phyloP scores from a whole-genome alignment of 2,113 vertebrate genomes.

The Equus quagga region DNA sequence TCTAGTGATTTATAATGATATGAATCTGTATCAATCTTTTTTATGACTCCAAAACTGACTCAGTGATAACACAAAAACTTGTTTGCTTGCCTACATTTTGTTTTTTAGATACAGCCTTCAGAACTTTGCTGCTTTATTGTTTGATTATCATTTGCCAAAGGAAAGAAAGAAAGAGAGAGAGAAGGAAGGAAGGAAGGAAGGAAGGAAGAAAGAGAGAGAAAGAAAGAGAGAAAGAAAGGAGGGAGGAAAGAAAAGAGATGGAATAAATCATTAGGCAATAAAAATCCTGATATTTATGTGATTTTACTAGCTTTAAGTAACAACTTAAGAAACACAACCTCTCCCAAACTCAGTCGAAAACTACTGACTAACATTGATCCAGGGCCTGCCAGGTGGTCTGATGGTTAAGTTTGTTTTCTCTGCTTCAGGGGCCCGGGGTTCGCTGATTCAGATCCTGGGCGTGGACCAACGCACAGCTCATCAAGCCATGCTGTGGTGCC shows the following conservation, averaged over 20 bases:
- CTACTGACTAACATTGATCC: background rate
- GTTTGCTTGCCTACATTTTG: background rate
- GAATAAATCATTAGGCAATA: background rate
- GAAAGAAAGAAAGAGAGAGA: background rate
- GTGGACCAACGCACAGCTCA: too few relatives aligned
- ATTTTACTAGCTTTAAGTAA: background rate
- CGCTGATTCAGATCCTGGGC: too few relatives aligned
- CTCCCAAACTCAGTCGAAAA: background rate
- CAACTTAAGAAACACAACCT: background rate
- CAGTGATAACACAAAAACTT: background rate
- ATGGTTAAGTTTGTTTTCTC: too few relatives aligned
- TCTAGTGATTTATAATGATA: background rate
- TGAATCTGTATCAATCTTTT: background rate
- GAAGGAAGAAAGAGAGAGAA: background rate
- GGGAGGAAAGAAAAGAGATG: background rate
- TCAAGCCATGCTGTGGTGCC: too few relatives aligned
- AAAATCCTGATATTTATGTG: background rate
- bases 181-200: rapidly evolving
- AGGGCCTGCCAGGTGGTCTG: too few relatives aligned
- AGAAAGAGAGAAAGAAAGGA: rapidly evolving
- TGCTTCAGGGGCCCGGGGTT: too few relatives aligned
- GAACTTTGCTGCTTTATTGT: background rate
- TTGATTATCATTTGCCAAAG: background rate
- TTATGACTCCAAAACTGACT: background rate
- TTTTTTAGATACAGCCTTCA: background rate